These are phyloP conservation scores for Diarsia brunnea DNA, from an alignment of 2,888 invertebrate species.

Conservation along the genomic window DNA sequence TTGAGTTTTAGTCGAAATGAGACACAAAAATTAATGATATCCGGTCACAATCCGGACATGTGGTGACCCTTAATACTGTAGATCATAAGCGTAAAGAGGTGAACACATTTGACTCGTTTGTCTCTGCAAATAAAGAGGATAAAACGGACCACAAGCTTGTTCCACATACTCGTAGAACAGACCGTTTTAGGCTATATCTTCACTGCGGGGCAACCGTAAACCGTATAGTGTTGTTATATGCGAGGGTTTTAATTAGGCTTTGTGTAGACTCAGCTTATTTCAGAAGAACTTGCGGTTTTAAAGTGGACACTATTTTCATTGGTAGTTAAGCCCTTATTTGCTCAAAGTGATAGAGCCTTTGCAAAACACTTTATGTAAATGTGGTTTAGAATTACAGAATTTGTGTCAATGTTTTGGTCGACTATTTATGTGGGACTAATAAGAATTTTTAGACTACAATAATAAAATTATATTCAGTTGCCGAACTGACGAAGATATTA, in stretches of 20 bases:
- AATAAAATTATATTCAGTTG: not conserved
- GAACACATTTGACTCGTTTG: constrained; percentile 30
- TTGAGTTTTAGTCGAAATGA: constrained; percentile 33
- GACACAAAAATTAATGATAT: constrained; percentile 32
- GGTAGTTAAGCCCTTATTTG: constrained; percentile 32
- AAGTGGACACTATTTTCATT: constrained; percentile 41
- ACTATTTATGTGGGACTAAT: not conserved
- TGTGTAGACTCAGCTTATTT: constrained; percentile 50
- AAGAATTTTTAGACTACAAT: not conserved
- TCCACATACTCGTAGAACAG: constrained; percentile 12
- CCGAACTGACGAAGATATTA: not conserved
- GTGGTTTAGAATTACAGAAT: constrained; percentile 1
- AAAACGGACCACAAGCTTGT: constrained; percentile 37
- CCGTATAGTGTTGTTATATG: constrained; percentile 34
- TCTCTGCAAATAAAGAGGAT: constrained; percentile 37
- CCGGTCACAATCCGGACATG: constrained; percentile 27
- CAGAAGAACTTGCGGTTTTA: constrained; percentile 6
- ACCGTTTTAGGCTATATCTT: constrained; percentile 42
- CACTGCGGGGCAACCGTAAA: constrained; percentile 5
- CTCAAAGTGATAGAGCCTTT: not conserved
- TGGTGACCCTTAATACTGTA: constrained; percentile 13
- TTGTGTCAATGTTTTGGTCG: not conserved
- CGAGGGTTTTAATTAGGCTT: constrained; percentile 57
- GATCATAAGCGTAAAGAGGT: constrained; percentile 21
- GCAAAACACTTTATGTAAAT: constrained; percentile 25